phyloP scores from a whole-genome alignment of 2,888 invertebrate species.

The Aphidius colemani region DNA sequence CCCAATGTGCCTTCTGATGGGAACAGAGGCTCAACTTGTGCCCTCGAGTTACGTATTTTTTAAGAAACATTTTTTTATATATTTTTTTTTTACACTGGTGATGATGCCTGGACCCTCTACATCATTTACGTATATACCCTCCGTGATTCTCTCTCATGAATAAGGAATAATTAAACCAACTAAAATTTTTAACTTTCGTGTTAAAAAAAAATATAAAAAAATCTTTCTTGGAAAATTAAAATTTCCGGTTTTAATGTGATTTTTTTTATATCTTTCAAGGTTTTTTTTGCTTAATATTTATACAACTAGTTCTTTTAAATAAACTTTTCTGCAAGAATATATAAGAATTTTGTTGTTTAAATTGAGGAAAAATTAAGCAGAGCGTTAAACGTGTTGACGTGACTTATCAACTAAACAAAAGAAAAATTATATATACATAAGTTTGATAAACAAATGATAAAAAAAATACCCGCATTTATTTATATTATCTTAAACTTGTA shows the following conservation, averaged over 20 bases:
- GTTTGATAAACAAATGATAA: conserved; percentile 53
- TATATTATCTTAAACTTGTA: conserved; percentile 28
- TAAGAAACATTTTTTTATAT: conserved; percentile 12
- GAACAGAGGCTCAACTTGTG: conserved; percentile 46
- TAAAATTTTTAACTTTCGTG: conserved; percentile 10
- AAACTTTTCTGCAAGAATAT: neutral
- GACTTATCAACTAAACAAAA: conserved; percentile 41
- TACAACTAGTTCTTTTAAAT: neutral
- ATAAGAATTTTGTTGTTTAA: conserved; percentile 5
- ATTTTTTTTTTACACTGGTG: conserved; percentile 14
- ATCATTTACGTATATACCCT: conserved; percentile 31
- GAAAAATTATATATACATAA: conserved; percentile 39
- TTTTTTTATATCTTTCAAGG: no score
- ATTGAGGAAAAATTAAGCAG: conserved; percentile 10
- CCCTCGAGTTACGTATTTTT: conserved; percentile 6
- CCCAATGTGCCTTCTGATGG: conserved; percentile 46
- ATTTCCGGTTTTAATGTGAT: neutral
- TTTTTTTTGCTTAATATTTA: neutral
- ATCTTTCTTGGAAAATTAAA: neutral
- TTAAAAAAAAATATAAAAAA: conserved; percentile 2
- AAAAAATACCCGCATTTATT: conserved; percentile 38
- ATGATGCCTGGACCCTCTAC: conserved; percentile 33
- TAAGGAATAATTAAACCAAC: conserved; percentile 57
- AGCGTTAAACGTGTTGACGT: conserved; percentile 1
- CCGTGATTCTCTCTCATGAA: conserved; percentile 56